A percentile compares a stretch with the other conserved stretches of the same genome.
phyloP scores from a whole-genome alignment of 2,888 invertebrate species.

The Dynastes maya region DNA sequence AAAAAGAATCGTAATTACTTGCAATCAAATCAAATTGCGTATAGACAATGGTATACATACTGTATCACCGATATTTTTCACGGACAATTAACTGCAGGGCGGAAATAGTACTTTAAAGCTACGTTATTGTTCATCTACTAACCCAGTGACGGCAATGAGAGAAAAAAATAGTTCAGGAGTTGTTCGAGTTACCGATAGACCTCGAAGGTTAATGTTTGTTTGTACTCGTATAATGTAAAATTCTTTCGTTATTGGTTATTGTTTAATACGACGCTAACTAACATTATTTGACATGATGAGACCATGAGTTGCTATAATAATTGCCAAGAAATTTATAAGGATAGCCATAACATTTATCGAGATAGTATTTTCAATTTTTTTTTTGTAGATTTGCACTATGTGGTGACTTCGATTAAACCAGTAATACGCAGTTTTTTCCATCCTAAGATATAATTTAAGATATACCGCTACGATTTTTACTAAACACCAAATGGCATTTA shows the following conservation, averaged over 20 bases:
- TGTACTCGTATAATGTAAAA: neutral
- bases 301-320: too few relatives aligned
- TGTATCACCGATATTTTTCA: conserved; percentile 18
- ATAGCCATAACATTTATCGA: too few relatives aligned
- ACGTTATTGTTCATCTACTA: conserved; percentile 33
- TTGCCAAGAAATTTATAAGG: too few relatives aligned
- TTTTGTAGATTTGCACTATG: too few relatives aligned
- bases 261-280: too few relatives aligned
- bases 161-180: neutral
- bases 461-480: too few relatives aligned
- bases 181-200: neutral
- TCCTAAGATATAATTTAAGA: too few relatives aligned
- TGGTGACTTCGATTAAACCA: too few relatives aligned
- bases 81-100: conserved; percentile 29
- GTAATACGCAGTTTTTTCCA: too few relatives aligned
- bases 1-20: conserved; percentile 31
- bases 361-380: too few relatives aligned
- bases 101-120: conserved; percentile 34
- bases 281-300: too few relatives aligned
- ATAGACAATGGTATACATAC: conserved; percentile 17
- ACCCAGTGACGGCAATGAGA: conserved; percentile 21
- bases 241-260: neutral
- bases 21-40: conserved; percentile 23
- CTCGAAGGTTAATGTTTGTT: conserved; percentile 11
- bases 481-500: too few relatives aligned